Conservation (phyloP, 2,797 vertebrate species). For the Iguana delicatissima region DNA sequence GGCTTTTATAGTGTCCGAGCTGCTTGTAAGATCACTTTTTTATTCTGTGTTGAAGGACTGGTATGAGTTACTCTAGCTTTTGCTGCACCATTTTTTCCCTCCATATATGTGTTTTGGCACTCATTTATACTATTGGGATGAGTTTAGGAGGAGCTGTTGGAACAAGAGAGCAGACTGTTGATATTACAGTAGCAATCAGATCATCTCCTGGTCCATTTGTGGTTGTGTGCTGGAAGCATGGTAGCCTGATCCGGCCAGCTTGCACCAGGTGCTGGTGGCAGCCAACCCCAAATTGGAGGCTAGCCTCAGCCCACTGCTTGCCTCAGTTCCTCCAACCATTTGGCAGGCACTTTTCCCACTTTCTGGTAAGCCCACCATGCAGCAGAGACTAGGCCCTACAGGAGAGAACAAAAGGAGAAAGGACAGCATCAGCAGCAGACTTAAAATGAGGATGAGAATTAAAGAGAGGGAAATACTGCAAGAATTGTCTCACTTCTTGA, state of each 20-base stretch:
- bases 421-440: background rate
- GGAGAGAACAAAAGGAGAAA: background rate
- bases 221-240: background rate
- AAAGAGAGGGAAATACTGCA: background rate
- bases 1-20: too few relatives aligned
- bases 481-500: too few relatives aligned
- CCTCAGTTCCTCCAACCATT: background rate
- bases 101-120: background rate
- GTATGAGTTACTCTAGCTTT: background rate
- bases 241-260: too few relatives aligned
- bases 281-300: background rate
- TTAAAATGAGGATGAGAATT: background rate
- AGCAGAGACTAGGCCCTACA: background rate
- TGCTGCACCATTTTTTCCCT: background rate
- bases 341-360: background rate
- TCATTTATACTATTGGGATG: background rate
- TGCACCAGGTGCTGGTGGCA: background rate
- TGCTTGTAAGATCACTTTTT: too few relatives aligned
- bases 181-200: background rate
- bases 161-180: background rate
- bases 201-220: background rate
- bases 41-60: too few relatives aligned
- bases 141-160: background rate
- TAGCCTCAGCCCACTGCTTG: background rate
- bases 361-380: background rate